phyloP scores from a whole-genome alignment of 1,140 invertebrate genomes.

The Aleiodes sp. region DNA sequence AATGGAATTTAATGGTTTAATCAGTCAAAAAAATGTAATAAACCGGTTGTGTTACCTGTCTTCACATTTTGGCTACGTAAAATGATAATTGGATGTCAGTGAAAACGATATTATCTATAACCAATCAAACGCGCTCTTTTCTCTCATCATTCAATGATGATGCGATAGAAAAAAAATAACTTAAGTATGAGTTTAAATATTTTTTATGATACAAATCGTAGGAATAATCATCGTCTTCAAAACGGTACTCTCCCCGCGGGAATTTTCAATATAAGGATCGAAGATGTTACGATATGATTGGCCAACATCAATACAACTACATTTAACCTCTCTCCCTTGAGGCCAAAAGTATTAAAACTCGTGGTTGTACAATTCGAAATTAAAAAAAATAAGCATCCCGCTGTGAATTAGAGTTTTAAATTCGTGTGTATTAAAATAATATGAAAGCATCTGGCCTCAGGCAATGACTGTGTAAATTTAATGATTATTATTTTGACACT shows the following conservation, averaged over 20 bases:
- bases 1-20: conserved; percentile 27
- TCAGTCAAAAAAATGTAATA: conserved; percentile 25
- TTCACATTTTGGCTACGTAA: too few relatives aligned
- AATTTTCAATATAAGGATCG: not conserved
- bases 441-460: not conserved
- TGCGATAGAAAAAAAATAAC: too few relatives aligned
- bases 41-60: not conserved
- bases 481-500: conserved; percentile 6
- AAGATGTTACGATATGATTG: conserved; percentile 6
- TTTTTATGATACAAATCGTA: conserved; percentile 1
- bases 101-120: not conserved
- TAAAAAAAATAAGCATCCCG: conserved; percentile 6
- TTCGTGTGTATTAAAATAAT: not conserved
- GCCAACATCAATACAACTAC: conserved; percentile 4
- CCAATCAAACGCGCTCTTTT: not conserved
- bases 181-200: too few relatives aligned
- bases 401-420: not conserved
- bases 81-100: not conserved
- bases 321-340: conserved; percentile 2
- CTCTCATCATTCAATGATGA: not conserved
- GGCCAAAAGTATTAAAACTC: not conserved
- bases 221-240: not conserved
- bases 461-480: not conserved
- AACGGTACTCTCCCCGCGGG: conserved; percentile 12
- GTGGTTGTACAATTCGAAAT: not conserved